Evolutionary conservation across 2,888 invertebrate species (phyloP).

Genomic region (Tenthredo mesomela): DNA sequence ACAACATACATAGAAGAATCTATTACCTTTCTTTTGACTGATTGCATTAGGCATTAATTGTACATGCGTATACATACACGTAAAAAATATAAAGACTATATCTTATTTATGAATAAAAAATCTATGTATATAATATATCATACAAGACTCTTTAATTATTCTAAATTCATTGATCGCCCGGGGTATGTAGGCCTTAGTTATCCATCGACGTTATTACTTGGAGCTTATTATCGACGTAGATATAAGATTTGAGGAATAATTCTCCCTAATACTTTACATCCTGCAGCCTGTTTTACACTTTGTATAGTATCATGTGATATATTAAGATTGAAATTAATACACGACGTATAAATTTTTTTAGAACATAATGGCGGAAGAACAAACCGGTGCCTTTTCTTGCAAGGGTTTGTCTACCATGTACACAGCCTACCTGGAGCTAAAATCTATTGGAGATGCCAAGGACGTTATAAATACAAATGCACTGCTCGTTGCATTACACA

Average conservation of each 20-base stretch:
- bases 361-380: slow-evolving; percentile 13
- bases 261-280: background rate
- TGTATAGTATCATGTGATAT: background rate
- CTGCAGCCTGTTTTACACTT: background rate
- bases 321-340: slow-evolving; percentile 13
- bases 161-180: background rate
- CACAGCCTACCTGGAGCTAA: slow-evolving; percentile 18
- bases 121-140: background rate
- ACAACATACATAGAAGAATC: background rate
- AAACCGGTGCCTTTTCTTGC: slow-evolving; percentile 21
- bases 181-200: background rate
- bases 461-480: slow-evolving; percentile 27
- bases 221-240: background rate
- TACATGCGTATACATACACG: background rate
- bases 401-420: slow-evolving; percentile 41
- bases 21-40: background rate
- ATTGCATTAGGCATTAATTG: background rate
- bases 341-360: slow-evolving; percentile 40
- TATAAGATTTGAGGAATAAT: slow-evolving; percentile 2
- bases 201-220: background rate
- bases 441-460: slow-evolving; percentile 41
- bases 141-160: slow-evolving; percentile 14
- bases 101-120: slow-evolving; percentile 19
- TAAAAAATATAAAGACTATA: background rate
- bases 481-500: slow-evolving; percentile 32